Conservation (phyloP, 2,888 invertebrate species). For the Rhamnusium bicolor region DNA sequence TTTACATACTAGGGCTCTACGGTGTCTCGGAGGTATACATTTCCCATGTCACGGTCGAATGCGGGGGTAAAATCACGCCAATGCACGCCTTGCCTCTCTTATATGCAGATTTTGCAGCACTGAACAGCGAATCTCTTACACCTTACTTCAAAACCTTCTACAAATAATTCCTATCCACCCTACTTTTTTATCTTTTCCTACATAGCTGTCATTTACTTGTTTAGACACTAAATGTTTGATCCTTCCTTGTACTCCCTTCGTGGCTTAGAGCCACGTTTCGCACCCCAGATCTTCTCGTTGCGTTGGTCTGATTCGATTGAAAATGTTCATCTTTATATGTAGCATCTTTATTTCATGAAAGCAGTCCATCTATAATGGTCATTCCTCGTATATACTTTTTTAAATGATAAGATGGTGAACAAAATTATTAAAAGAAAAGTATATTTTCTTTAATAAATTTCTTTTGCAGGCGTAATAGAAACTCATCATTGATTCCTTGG, state of each 20-base stretch:
- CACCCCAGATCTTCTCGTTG: background rate
- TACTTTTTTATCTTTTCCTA: background rate
- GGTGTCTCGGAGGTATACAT: no score
- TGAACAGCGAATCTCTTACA: background rate
- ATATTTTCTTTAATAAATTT: background rate
- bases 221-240: background rate
- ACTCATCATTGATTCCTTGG: conserved; percentile 43
- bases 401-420: background rate
- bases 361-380: background rate
- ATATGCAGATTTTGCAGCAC: background rate
- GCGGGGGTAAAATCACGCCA: background rate
- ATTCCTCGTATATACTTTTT: background rate
- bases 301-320: background rate
- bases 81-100: background rate
- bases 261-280: background rate
- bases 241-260: background rate
- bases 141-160: background rate
- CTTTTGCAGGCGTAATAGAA: conserved; percentile 41
- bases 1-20: no score
- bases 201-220: background rate
- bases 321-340: background rate
- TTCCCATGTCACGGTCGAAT: background rate
- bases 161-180: background rate
- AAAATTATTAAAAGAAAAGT: background rate
- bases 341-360: background rate